Evolutionary conservation across 1,140 invertebrate genomes (phyloP).

Genomic region (Aphelenchoides fujianensis): DNA sequence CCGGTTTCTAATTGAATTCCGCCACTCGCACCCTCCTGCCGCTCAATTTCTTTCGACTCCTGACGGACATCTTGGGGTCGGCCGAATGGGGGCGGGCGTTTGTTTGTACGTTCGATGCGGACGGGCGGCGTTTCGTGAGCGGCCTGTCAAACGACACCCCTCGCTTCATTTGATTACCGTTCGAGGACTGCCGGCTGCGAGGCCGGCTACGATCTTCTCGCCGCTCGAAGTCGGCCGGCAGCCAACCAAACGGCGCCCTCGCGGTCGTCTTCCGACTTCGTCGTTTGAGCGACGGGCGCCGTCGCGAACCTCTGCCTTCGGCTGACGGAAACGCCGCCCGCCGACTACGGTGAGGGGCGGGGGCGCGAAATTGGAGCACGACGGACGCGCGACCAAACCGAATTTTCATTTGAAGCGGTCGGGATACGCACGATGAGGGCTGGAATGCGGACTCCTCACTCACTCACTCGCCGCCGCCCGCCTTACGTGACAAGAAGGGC

Average conservation of each 20-base stretch:
- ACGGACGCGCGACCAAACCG: neutral
- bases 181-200: too few species aligned
- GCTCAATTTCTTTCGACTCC: slow-evolving; percentile 2
- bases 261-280: neutral
- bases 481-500: neutral
- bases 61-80: neutral
- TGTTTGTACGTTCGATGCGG: neutral
- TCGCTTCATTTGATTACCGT: too few species aligned
- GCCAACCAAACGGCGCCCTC: neutral
- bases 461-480: neutral
- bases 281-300: neutral
- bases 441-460: neutral
- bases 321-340: neutral
- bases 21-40: neutral
- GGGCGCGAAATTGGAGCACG: neutral
- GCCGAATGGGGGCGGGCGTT: neutral
- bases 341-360: neutral
- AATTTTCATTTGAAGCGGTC: neutral
- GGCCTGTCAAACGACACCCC: neutral
- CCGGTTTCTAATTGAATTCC: neutral
- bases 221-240: too few species aligned
- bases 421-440: too few species aligned
- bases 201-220: neutral
- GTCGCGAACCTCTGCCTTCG: too few species aligned
- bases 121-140: neutral